Percentiles rank a stretch among this genome's conserved stretches.
Evolutionary conservation across 1,140 invertebrate genomes (phyloP).

Genomic region (Pachypsylla venusta): DNA sequence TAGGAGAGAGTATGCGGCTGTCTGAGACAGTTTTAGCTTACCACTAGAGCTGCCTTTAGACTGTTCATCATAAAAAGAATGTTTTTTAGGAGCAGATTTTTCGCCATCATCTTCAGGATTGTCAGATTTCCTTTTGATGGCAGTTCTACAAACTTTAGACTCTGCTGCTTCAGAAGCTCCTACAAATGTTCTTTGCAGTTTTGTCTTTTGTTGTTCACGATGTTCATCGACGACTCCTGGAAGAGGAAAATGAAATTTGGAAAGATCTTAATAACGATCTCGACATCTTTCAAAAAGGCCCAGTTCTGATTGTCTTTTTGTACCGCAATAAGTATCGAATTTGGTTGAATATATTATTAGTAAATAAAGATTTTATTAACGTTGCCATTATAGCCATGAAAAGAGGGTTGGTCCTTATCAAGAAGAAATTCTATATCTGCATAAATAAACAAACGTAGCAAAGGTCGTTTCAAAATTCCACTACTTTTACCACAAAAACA

Average conservation of each 20-base stretch:
- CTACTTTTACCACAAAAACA: not conserved
- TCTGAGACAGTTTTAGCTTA: too few relatives aligned
- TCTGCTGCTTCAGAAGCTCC: conserved; percentile 52
- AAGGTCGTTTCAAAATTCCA: not conserved
- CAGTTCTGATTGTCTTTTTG: not conserved
- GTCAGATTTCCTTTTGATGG: conserved; percentile 32
- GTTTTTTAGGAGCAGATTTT: too few relatives aligned
- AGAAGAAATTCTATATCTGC: not conserved
- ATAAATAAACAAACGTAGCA: too few relatives aligned
- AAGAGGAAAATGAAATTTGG: not conserved
- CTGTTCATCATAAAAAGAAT: too few relatives aligned
- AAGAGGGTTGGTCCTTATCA: not conserved
- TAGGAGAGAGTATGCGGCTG: too few relatives aligned
- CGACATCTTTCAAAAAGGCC: not conserved
- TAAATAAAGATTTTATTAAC: not conserved
- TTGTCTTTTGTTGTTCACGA: conserved; percentile 46
- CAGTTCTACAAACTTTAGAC: conserved; percentile 49
- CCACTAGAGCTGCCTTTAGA: too few relatives aligned
- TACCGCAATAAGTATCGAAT: not conserved
- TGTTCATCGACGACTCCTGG: conserved; percentile 50
- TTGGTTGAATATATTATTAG: not conserved
- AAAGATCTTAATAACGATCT: not conserved
- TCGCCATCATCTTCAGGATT: too few relatives aligned
- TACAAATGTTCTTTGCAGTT: conserved; percentile 58
- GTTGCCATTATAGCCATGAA: not conserved